Evolutionary conservation across 2,113 vertebrate species (phyloP).

Genomic region (Motacilla tschutschensis): DNA sequence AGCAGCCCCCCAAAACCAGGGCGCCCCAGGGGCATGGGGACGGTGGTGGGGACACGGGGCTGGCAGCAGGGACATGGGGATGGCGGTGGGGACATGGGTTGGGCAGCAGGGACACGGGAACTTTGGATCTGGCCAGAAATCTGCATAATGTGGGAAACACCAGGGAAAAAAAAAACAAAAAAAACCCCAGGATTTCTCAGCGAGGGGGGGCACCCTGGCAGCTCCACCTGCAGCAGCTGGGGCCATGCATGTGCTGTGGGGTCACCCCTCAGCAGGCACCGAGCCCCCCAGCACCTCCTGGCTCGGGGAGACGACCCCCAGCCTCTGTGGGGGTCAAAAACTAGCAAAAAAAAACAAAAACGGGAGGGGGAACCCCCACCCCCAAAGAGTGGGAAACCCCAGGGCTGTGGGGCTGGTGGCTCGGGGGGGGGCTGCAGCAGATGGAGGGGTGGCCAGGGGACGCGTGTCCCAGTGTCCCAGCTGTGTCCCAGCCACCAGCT

Average conservation of each 20-base stretch:
- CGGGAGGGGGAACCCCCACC: not conserved
- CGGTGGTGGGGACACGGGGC: not conserved
- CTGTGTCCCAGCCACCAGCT: not conserved
- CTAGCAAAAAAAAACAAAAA: too few relatives aligned
- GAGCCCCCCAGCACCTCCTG: not conserved
- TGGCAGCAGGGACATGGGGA: not conserved
- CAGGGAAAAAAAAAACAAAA: too few relatives aligned
- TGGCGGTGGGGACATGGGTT: accelerated
- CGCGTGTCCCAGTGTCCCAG: not conserved
- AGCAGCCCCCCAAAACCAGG: not conserved
- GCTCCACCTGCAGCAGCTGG: not conserved
- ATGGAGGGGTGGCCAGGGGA: not conserved
- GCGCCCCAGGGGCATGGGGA: not conserved
- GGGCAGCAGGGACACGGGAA: not conserved
- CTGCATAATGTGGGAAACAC: not conserved
- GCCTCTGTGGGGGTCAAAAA: too few relatives aligned
- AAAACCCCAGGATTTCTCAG: not conserved
- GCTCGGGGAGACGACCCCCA: accelerated
- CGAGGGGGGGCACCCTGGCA: not conserved
- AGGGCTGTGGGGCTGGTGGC: not conserved
- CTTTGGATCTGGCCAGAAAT: not conserved
- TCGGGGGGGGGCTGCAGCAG: not conserved
- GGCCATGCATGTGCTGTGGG: not conserved
- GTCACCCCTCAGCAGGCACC: not conserved
- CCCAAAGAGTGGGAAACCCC: too few relatives aligned